Evolutionary conservation across 2,797 vertebrate species (phyloP), one percentile per base, ranked within the genome.

Genomic region (Coregonus sp.): DNA sequence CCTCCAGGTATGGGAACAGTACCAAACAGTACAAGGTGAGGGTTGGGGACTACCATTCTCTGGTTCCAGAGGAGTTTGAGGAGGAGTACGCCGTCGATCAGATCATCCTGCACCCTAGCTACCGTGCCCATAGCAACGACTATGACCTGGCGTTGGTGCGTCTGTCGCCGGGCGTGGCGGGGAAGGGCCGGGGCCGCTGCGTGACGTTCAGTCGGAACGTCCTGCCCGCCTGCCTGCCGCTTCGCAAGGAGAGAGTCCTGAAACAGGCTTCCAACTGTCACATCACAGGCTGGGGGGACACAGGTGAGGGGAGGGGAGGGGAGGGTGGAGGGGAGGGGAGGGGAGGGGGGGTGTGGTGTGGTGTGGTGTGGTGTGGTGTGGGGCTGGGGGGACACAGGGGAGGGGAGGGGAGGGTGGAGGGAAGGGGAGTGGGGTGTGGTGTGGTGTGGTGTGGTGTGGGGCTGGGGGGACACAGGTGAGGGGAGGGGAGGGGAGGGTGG

Each of bases 381-480:
- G 25, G n/a, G n/a, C n/a, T n/a, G n/a, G n/a, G n/a, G n/a, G n/a
- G n/a, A n/a, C n/a, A n/a, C n/a, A n/a, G n/a, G n/a, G n/a, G n/a
- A n/a, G n/a, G n/a, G n/a, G n/a, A n/a, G n/a, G n/a, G n/a, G n/a
- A n/a, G n/a, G n/a, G n/a, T n/a, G n/a, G 50, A n/a, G n/a, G n/a
- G n/a, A n/a, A n/a, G n/a, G n/a, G n/a, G n/a, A n/a, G n/a, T n/a
- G n/a, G n/a, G n/a, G 0, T 0, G 25, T 25, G 25, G 25, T 25
- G 25, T 25, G 25, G n/a, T n/a, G n/a, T n/a, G n/a, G n/a, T n/a
- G n/a, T n/a, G n/a, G n/a, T n/a, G n/a, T n/a, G n/a, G n/a, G 98
- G 98, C 81, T 99, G 98, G 98, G 98, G 98, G 18, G 98, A 99
- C 91, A 99, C 98, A 94, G 98, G 98, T 99, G 50, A n/a, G n/a